These are phyloP conservation scores for Rissa tridactyla DNA, from an alignment of 2,113 vertebrate species.

Conservation along the genomic window DNA sequence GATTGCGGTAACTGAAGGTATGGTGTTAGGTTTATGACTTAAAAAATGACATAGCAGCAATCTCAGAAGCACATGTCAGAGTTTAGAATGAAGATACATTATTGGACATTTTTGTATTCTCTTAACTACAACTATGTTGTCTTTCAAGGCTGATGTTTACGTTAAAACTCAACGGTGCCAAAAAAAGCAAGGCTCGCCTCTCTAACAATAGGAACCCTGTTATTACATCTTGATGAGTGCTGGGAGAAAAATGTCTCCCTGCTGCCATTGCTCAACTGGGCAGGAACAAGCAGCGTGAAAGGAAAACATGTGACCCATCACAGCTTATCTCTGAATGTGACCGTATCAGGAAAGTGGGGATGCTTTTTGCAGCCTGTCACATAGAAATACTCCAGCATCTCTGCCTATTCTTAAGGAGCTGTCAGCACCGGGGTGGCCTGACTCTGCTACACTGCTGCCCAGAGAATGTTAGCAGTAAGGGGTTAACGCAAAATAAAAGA, in stretches of 20 bases:
- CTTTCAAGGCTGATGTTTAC: neutral
- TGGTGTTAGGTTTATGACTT: neutral
- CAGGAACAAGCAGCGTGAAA: neutral
- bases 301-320: neutral
- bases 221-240: constrained; percentile 41
- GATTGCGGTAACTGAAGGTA: neutral
- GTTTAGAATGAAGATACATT: neutral
- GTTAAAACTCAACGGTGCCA: neutral
- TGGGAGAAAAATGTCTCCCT: constrained; percentile 22
- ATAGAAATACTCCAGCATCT: neutral
- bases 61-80: neutral
- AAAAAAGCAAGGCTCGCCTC: constrained; percentile 32
- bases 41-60: neutral
- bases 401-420: neutral
- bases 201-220: constrained; percentile 35
- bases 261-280: constrained; percentile 23
- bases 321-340: neutral
- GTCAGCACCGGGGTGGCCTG: accelerated
- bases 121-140: neutral
- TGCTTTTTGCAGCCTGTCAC: neutral
- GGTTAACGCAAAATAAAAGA: constrained; percentile 11
- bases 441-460: neutral
- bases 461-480: neutral
- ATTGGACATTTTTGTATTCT: constrained; percentile 21
- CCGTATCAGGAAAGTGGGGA: neutral